Base-by-base conservation (phyloP, 1,140 invertebrate species). In the Megathymus violae region DNA sequence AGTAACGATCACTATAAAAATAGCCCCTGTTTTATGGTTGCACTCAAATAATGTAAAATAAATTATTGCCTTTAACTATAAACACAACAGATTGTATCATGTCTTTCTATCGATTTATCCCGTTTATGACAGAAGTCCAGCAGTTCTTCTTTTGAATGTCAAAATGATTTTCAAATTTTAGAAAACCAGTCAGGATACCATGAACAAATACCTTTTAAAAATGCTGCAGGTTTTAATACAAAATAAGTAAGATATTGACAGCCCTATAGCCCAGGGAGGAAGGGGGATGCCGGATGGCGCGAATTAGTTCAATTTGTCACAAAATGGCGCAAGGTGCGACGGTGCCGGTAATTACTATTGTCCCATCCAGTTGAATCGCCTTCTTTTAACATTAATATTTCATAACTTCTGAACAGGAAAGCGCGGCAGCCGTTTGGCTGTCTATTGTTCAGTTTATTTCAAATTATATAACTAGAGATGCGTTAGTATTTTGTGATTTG, bases 221-320 rank as follows among this genome's bases (percentile, higher is more conserved):
- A n/a, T n/a, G n/a, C n/a, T n/a, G n/a, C n/a, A n/a, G n/a, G n/a
- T n/a, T n/a, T n/a, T n/a, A n/a, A n/a, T n/a, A n/a, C n/a, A n/a
- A n/a, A 25, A 25, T 15, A 31, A 31, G 22, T 27, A 44, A 41
- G n/a, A 31, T 22, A 4, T 36, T n/a, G 41, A 40, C 50, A 62
- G 27, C 59, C 54, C 64, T 62, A 19, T 7, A 22, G 5, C n/a
- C 11, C 6, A 4, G 15, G 31, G 11, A n/a, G 38, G 60, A 25
- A 25, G 48, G 46, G 10, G 48, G 34, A 22, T 41, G 31, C 44
- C 17, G 52, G 34, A 31, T 46, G 38, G 52, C 22, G 62, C 31
- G 66, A 78, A 80, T 78, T 78, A 64, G 75, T 69, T 70, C 64
- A 80, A 80, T 80, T 78, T 74, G 70, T 58, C 44, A 47, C 67